Evolutionary conservation across 1,140 invertebrate species (phyloP), one percentile per base, ranked within the genome.

Genomic region (Bombus fervidus): DNA sequence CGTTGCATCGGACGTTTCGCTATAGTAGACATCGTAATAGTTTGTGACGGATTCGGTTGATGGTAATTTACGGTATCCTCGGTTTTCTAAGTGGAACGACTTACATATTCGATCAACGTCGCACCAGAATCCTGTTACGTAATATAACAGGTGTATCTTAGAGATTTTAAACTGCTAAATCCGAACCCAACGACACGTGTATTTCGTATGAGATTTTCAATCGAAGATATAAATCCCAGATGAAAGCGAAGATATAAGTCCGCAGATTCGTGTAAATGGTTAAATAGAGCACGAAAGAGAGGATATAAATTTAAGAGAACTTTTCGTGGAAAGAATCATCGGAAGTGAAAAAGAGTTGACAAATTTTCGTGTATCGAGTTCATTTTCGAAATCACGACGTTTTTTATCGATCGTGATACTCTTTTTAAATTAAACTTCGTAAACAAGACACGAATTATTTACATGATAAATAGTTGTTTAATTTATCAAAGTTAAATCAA

Each of bases 131-230:
- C 25, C 9, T 12, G 3, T 69, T 9, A 22, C 1, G 37, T 0
- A 10, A 13, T 3, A 39, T 28, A 39, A 69, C 68, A 12, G 15
- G 18, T 68, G 68, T 13, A 39, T 69, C 10, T 69, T 39, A 9
- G 22, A 39, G 9, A 37, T 39, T 37, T 69, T 37, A 22, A 0
- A 28, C 18, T 1, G 22, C 4, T 22, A 22, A 9, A 10, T 37
- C 71, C 15, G 71, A 12, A n/a, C 2, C 13, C 28, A 8, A 6
- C 25, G 15, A 41, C 37, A 0, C 0, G 8, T 68, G n/a, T 25
- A 22, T 3, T 37, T 3, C 18, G 28, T 12, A 28, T 0, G 59
- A n/a, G 10, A 4, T 28, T 62, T 62, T n/a, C 12, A 0, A 13
- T n/a, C 59, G 59, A 62, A 13, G 28, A 62, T 62, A n/a, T n/a